These are phyloP conservation scores for Epirrhoe tristata DNA, from an alignment of 2,888 invertebrate species.

Conservation along the genomic window DNA sequence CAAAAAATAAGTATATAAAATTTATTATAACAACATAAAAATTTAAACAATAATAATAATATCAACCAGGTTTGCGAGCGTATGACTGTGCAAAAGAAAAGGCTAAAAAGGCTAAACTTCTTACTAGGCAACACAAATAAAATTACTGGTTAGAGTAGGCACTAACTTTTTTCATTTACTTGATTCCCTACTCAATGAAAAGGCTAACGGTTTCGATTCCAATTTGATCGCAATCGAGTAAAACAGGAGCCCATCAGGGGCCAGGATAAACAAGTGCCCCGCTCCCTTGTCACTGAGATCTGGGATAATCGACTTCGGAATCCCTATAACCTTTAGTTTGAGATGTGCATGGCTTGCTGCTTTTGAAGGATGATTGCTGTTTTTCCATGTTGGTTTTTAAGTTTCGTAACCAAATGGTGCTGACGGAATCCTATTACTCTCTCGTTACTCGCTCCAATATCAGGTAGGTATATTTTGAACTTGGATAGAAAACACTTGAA, in stretches of 20 bases:
- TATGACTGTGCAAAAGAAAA: too few species aligned
- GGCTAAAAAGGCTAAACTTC: too few species aligned
- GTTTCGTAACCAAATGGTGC: too few species aligned
- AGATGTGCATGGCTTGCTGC: conserved; percentile 16
- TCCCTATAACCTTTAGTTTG: conserved; percentile 36
- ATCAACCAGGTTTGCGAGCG: too few species aligned
- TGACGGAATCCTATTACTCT: too few species aligned
- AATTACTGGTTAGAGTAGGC: conserved; percentile 13
- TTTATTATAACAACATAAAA: too few species aligned
- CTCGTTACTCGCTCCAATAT: neutral
- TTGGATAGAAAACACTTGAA: too few species aligned
- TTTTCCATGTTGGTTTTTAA: neutral
- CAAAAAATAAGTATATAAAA: too few species aligned
- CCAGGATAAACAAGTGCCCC: conserved; percentile 44
- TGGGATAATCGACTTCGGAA: conserved; percentile 38
- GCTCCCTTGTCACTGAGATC: conserved; percentile 47
- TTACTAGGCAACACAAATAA: conserved; percentile 9
- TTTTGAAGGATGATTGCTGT: conserved; percentile 2
- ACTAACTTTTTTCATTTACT: conserved; percentile 31
- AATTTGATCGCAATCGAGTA: conserved; percentile 44
- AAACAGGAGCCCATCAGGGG: conserved; percentile 40
- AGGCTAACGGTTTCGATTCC: conserved; percentile 41
- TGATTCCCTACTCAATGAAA: conserved; percentile 36
- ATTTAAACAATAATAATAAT: too few species aligned
- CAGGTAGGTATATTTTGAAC: too few species aligned